These are phyloP conservation scores for Triops longicaudatus DNA, from an alignment of 1,140 invertebrate species.

Conservation along the genomic window DNA sequence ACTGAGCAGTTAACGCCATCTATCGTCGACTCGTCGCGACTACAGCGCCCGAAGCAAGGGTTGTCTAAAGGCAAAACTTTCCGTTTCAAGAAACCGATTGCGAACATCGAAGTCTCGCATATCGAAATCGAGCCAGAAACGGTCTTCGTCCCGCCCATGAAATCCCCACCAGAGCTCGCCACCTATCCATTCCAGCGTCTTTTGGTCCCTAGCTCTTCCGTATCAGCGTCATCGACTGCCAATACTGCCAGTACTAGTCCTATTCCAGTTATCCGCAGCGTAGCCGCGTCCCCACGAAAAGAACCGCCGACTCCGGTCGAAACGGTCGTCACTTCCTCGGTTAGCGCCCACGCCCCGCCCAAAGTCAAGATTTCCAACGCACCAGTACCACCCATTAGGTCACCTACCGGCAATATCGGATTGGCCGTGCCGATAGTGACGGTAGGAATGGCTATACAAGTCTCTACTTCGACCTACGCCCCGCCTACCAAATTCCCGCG, in stretches of 20 bases:
- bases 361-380: constrained; percentile 10
- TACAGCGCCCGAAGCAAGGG: constrained; percentile 18
- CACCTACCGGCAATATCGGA: background rate
- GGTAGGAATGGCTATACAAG: constrained; percentile 25
- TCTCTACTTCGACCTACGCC: constrained; percentile 24
- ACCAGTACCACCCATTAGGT: background rate
- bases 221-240: background rate
- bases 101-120: constrained; percentile 27
- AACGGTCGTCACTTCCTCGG: background rate
- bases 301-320: background rate
- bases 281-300: background rate
- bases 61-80: constrained; percentile 27
- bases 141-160: constrained; percentile 19
- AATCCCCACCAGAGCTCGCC: constrained; percentile 10
- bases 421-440: constrained; percentile 7
- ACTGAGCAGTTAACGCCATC: background rate
- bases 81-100: constrained; percentile 22
- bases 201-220: constrained; percentile 13
- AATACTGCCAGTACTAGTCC: background rate
- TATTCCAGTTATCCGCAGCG: background rate
- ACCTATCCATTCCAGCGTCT: constrained; percentile 22
- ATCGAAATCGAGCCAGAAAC: constrained; percentile 28
- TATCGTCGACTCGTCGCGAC: background rate
- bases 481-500: constrained; percentile 16
- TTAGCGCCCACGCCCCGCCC: background rate